Conservation (phyloP, 2,888 invertebrate genomes). For the Thalpophila matura region DNA sequence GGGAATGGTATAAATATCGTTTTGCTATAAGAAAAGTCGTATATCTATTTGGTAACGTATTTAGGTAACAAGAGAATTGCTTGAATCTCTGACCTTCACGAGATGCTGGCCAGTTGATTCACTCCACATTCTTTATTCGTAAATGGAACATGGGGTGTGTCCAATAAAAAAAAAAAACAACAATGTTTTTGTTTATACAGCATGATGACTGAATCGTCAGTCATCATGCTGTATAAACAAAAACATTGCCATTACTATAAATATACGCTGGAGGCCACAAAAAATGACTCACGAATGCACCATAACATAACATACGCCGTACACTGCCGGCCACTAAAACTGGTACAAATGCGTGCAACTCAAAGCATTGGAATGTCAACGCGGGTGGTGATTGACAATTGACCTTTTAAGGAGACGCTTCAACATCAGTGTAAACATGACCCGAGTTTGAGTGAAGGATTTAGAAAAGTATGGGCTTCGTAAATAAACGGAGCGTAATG, state of each 20-base stretch:
- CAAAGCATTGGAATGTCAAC: constrained; percentile 76
- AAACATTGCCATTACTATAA: constrained; percentile 42
- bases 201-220: constrained; percentile 9
- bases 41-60: no score
- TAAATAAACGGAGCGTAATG: constrained; percentile 15
- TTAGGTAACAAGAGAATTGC: not conserved
- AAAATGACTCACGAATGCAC: constrained; percentile 63
- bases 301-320: constrained; percentile 47
- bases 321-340: constrained; percentile 64
- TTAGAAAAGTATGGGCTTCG: constrained; percentile 48
- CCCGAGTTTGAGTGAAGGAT: constrained; percentile 60
- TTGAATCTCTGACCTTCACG: not conserved
- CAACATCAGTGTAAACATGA: constrained; percentile 69
- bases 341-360: constrained; percentile 66
- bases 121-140: constrained; percentile 10
- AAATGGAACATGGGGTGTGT: constrained; percentile 9
- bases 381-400: constrained; percentile 78
- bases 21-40: no score
- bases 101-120: not conserved
- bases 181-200: constrained; percentile 41
- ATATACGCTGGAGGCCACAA: constrained; percentile 55
- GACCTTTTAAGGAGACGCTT: constrained; percentile 77
- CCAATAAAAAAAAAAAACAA: constrained; percentile 21
- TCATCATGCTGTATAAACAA: constrained; percentile 36
- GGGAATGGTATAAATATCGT: no score